phyloP scores from a whole-genome alignment of 2,797 vertebrate species.

The Chaenodraco wilsoni region DNA sequence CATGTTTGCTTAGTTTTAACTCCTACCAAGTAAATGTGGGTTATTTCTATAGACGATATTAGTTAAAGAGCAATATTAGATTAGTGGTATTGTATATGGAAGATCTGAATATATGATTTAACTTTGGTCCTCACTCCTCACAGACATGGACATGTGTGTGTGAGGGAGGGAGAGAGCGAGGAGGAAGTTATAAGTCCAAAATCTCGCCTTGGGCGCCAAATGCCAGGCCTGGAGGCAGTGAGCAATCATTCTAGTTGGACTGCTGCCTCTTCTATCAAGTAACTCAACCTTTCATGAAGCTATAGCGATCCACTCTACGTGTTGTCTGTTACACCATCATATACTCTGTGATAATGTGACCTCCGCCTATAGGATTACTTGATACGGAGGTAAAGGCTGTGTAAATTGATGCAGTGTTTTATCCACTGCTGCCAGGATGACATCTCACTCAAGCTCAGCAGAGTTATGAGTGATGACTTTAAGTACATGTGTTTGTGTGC shows the following conservation, averaged over 20 bases:
- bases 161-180: slow-evolving; percentile 5
- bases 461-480: slow-evolving; percentile 29
- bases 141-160: slow-evolving; percentile 9
- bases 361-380: slow-evolving; percentile 39
- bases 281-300: slow-evolving; percentile 66
- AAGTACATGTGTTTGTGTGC: slow-evolving; percentile 20
- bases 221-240: slow-evolving; percentile 73
- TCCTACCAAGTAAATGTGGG: neutral
- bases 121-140: slow-evolving; percentile 10
- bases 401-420: slow-evolving; percentile 45
- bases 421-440: slow-evolving; percentile 20
- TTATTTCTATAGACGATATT: slow-evolving; percentile 6
- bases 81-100: slow-evolving; percentile 9
- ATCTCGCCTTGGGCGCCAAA: slow-evolving; percentile 76
- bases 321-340: slow-evolving; percentile 45
- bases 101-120: slow-evolving; percentile 9
- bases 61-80: slow-evolving; percentile 14
- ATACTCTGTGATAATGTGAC: slow-evolving; percentile 47
- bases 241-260: slow-evolving; percentile 64
- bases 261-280: slow-evolving; percentile 69
- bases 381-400: slow-evolving; percentile 25
- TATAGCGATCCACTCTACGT: slow-evolving; percentile 41
- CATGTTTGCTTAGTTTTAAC: neutral
- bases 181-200: slow-evolving; percentile 70
- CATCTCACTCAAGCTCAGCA: slow-evolving; percentile 41